phyloP scores from a whole-genome alignment of 2,888 invertebrate genomes.

The Taphrorychus bicolor region DNA sequence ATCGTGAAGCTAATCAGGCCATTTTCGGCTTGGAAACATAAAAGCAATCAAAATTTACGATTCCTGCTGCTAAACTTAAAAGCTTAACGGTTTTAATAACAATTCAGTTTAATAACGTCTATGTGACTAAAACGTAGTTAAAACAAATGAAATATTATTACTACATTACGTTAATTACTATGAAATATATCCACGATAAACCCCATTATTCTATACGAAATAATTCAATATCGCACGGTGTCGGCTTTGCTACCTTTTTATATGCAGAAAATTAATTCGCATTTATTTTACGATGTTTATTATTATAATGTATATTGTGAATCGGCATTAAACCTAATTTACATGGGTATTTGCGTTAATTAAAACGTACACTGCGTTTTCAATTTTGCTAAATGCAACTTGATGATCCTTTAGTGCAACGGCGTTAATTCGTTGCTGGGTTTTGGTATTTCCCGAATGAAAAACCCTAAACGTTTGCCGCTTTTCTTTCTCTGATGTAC shows the following conservation, averaged over 20 bases:
- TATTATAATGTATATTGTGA: not conserved
- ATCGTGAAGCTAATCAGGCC: too few species aligned
- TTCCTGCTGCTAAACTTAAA: too few species aligned
- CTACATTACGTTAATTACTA: too few species aligned
- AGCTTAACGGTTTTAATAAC: too few species aligned
- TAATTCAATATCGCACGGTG: not conserved
- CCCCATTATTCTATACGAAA: not conserved
- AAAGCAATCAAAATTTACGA: too few species aligned
- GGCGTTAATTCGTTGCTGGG: not conserved
- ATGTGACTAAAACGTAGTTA: too few species aligned
- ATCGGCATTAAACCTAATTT: not conserved
- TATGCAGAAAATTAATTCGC: not conserved
- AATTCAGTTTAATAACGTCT: too few species aligned
- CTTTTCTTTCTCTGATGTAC: constrained; percentile 21
- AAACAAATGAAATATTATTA: too few species aligned
- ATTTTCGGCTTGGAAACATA: too few species aligned
- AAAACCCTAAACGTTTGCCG: constrained; percentile 11
- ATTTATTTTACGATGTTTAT: not conserved
- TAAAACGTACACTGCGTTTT: not conserved
- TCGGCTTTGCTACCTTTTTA: not conserved
- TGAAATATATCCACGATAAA: too few species aligned
- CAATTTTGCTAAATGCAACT: not conserved
- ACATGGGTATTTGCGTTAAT: not conserved
- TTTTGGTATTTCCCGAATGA: constrained; percentile 12
- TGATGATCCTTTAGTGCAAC: not conserved